Evolutionary conservation across 2,888 invertebrate genomes (phyloP).

Genomic region (Lasioglossum lativentre): DNA sequence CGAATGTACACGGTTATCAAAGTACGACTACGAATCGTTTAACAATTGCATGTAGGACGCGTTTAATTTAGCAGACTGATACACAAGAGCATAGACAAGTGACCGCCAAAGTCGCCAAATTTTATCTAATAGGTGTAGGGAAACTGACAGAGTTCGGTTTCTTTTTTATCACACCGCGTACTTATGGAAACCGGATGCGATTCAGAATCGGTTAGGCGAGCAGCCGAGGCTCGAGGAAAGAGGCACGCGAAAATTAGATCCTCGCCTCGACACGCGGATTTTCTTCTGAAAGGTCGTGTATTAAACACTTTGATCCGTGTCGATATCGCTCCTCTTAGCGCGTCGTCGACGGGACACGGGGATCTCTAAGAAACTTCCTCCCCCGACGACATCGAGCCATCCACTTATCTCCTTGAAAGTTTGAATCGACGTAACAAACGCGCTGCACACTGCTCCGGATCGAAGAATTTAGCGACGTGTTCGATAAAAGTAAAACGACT

Average conservation of each 20-base stretch:
- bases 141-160: too few species aligned
- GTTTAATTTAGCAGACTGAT: too few species aligned
- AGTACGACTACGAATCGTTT: too few species aligned
- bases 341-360: not conserved
- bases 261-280: not conserved
- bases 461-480: not conserved
- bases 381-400: not conserved
- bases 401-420: conserved; percentile 37
- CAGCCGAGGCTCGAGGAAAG: not conserved
- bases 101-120: too few species aligned
- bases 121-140: too few species aligned
- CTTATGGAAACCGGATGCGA: not conserved
- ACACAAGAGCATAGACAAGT: too few species aligned
- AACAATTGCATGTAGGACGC: too few species aligned
- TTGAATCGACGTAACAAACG: conserved; percentile 35
- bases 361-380: conserved; percentile 42
- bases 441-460: conserved; percentile 3
- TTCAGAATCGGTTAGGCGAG: not conserved
- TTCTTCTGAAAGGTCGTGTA: conserved; percentile 7
- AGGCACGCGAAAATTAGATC: conserved; percentile 30
- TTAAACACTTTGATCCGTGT: conserved; percentile 33
- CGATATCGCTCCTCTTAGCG: conserved; percentile 26
- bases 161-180: too few species aligned
- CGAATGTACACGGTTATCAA: not conserved
- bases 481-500: not conserved